Evolutionary conservation across 30 jellyfish, hydroid and myxozoan genomes (phyloP).

Genomic region (Hydractinia echinata): DNA sequence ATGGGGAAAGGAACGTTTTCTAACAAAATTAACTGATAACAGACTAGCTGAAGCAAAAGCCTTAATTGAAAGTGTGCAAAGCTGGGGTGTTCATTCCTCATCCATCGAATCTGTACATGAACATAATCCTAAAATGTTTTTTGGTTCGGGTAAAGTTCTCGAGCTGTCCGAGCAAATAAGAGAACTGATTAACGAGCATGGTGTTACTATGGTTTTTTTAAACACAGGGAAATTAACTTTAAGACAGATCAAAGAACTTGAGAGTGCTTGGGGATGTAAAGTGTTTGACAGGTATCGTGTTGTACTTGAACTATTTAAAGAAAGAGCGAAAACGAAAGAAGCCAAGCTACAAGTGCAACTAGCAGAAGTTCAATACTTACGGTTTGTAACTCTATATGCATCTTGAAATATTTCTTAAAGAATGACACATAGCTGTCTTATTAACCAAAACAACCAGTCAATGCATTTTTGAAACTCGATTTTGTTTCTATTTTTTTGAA

Average conservation of each 20-base stretch:
- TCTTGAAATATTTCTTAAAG: no score
- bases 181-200: slow-evolving; percentile 30
- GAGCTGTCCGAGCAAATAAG: slow-evolving; percentile 57
- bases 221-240: slow-evolving; percentile 66
- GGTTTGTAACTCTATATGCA: slow-evolving; percentile 34
- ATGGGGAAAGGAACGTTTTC: slow-evolving; percentile 92
- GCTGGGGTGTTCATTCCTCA: slow-evolving; percentile 66
- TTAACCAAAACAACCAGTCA: no score
- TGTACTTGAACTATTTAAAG: slow-evolving; percentile 88
- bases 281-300: slow-evolving; percentile 87
- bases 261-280: slow-evolving; percentile 69
- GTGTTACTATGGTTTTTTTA: slow-evolving; percentile 69
- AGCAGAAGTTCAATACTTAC: slow-evolving; percentile 79
- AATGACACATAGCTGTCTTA: no score
- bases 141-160: slow-evolving; percentile 85
- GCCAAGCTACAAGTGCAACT: slow-evolving; percentile 91
- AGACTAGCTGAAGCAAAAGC: slow-evolving; percentile 90
- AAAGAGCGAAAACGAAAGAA: slow-evolving; percentile 88
- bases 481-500: no score
- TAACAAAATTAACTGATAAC: slow-evolving; percentile 44
- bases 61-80: slow-evolving; percentile 60
- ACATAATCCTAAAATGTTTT: slow-evolving; percentile 55
- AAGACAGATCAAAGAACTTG: slow-evolving; percentile 60
- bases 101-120: slow-evolving; percentile 87
- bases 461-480: no score